These are phyloP conservation scores for Zoanthus sociatus DNA, from an alignment of 92 coral and sea anemone genomes.

Conservation along the genomic window DNA sequence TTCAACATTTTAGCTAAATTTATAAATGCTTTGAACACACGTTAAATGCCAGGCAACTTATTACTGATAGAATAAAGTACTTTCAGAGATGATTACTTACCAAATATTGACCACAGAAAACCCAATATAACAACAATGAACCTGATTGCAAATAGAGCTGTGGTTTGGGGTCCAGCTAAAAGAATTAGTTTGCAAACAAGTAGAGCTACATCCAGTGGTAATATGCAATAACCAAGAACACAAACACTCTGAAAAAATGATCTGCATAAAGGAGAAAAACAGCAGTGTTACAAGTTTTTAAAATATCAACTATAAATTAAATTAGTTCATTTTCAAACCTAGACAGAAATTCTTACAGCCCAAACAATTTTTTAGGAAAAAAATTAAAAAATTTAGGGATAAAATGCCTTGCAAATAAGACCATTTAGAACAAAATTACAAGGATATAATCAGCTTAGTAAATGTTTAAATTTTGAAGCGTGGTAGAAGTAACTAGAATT, in stretches of 20 bases:
- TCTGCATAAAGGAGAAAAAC: constrained; percentile 47
- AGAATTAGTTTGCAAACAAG: constrained; percentile 88
- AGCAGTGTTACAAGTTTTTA: neutral
- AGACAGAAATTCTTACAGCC: no score
- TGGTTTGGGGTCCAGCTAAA: constrained; percentile 75
- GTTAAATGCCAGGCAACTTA: neutral
- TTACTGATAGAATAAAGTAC: neutral
- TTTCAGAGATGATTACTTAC: constrained; percentile 58
- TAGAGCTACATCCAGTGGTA: constrained; percentile 91
- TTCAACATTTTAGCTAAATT: no score
- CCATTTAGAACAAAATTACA: no score
- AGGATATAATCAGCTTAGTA: no score
- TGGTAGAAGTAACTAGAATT: no score
- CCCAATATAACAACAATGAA: constrained; percentile 88
- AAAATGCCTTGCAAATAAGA: no score
- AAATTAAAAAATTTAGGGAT: no score
- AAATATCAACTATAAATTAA: no score
- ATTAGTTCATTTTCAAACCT: no score
- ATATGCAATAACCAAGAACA: constrained; percentile 97
- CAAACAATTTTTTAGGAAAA: no score
- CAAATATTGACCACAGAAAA: constrained; percentile 97
- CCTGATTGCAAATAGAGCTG: constrained; percentile 80
- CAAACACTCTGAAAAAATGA: constrained; percentile 99
- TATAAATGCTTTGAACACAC: neutral
- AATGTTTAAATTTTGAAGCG: no score